Evolutionary conservation across 2,113 vertebrate genomes (phyloP).

Genomic region (Uria aalge): DNA sequence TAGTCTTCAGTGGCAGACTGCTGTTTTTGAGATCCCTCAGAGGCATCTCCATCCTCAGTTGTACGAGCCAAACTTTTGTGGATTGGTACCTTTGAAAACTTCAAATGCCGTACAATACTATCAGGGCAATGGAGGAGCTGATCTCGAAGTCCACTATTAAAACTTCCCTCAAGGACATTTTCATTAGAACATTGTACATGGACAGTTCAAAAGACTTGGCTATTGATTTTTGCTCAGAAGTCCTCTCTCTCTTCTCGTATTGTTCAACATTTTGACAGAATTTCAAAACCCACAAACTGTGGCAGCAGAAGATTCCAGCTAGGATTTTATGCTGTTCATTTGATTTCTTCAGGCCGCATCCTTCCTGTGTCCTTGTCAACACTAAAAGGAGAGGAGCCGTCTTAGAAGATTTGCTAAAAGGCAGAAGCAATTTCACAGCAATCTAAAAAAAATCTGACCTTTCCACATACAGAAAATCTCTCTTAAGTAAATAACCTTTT

Average conservation of each 20-base stretch:
- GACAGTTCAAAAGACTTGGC: slow-evolving; percentile 70
- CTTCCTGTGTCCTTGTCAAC: slow-evolving; percentile 79
- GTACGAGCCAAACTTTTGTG: slow-evolving; percentile 61
- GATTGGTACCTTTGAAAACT: slow-evolving; percentile 64
- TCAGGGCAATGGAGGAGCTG: slow-evolving; percentile 51
- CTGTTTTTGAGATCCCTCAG: slow-evolving; percentile 59
- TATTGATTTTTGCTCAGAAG: slow-evolving; percentile 79
- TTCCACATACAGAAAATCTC: slow-evolving; percentile 80
- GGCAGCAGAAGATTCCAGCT: slow-evolving; percentile 58
- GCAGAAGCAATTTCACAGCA: slow-evolving; percentile 86
- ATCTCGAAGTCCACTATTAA: slow-evolving; percentile 74
- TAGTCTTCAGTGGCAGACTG: slow-evolving; percentile 23
- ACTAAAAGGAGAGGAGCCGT: slow-evolving; percentile 71
- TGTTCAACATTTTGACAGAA: slow-evolving; percentile 75
- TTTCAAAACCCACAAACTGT: slow-evolving; percentile 69
- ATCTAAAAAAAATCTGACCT: slow-evolving; percentile 83
- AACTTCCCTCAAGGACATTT: slow-evolving; percentile 75
- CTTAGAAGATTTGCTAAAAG: slow-evolving; percentile 84
- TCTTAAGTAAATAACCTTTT: slow-evolving; percentile 89
- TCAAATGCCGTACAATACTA: slow-evolving; percentile 57
- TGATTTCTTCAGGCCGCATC: slow-evolving; percentile 72
- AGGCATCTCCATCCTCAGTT: slow-evolving; percentile 51
- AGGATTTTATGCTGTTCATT: slow-evolving; percentile 70
- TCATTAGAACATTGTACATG: slow-evolving; percentile 76
- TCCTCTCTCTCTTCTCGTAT: slow-evolving; percentile 66